Evolutionary conservation across 2,888 invertebrate species (phyloP), one percentile per base, ranked within the genome.

Genomic region (Papilio protenor): DNA sequence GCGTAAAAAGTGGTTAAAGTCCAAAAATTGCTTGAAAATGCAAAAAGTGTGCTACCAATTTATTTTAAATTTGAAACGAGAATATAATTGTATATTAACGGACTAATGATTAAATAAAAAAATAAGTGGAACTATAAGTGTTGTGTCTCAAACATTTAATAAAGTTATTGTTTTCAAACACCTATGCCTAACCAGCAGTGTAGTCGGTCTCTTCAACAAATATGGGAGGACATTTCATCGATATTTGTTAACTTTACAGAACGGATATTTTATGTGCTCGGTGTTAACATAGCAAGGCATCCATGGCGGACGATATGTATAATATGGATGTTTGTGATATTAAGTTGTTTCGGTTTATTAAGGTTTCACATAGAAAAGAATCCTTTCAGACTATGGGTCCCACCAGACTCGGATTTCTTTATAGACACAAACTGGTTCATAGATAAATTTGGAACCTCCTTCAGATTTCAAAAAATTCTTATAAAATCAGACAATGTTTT

Each of bases 311-410:
- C 96, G 82, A 95, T 97, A 49, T 81, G 91, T 23, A 84, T 95
- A 80, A 95, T 96, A 85, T 92, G 96, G 86, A 80, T 92, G 16
- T 89, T 96, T 81, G 95, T 96, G 27, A 81, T 95, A 16, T 64
- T 96, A 21, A 96, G 96, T 85, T 91, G 95, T 76, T 86, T 95
- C 79, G 97, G 97, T 55, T 91, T 97, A 74, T 85, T 96, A 40
- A 92, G 94, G 83, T 97, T 97, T 89, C 95, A 96, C 79, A 96
- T 96, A 87, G 97, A 97, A 90, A 97, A 96, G 85, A 96, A 97
- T 90, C 97, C 97, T 0, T 90, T 97, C 84, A 96, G 96, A 84
- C 90, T 97, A 82, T 97, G 97, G 97, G 96, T 97, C 33, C 97
- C 97, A 16, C 96, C 96, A 64, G 95, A 96, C 64, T 97, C 97